phyloP scores from a whole-genome alignment of 2,888 invertebrate genomes.

The Barypeithes pellucidus region DNA sequence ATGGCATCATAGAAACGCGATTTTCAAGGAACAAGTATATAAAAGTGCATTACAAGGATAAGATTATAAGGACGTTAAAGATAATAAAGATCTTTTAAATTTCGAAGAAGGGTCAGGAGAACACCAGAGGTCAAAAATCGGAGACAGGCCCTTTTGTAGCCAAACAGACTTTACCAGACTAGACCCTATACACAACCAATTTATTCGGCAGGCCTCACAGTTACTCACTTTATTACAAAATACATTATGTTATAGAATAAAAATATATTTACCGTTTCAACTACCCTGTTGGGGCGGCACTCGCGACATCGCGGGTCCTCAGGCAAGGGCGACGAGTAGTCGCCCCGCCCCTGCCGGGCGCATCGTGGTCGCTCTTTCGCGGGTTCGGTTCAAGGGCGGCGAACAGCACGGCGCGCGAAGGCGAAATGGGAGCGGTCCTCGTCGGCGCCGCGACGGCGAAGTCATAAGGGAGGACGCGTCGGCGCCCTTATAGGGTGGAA shows the following conservation, averaged over 20 bases:
- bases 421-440: constrained; percentile 75
- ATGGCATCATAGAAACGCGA: not conserved
- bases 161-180: constrained; percentile 30
- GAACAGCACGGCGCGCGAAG: constrained; percentile 72
- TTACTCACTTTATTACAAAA: constrained; percentile 13
- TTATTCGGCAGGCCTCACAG: not conserved
- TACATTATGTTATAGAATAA: constrained; percentile 20
- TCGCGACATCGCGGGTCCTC: constrained; percentile 53
- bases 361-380: constrained; percentile 62
- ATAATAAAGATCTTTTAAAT: constrained; percentile 1
- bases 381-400: constrained; percentile 49
- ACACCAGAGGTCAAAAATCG: constrained; percentile 43
- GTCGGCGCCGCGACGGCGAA: constrained; percentile 66
- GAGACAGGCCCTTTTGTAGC: constrained; percentile 36
- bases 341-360: constrained; percentile 71
- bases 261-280: constrained; percentile 47
- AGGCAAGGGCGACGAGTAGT: constrained; percentile 54
- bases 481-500: constrained; percentile 56
- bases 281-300: constrained; percentile 53
- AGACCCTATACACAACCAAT: not conserved
- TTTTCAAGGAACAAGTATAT: not conserved
- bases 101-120: constrained; percentile 5
- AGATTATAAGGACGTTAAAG: constrained; percentile 7
- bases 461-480: constrained; percentile 65
- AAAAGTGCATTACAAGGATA: not conserved